Conservation (phyloP, 2,113 vertebrate species). For the Isurus oxyrinchus region DNA sequence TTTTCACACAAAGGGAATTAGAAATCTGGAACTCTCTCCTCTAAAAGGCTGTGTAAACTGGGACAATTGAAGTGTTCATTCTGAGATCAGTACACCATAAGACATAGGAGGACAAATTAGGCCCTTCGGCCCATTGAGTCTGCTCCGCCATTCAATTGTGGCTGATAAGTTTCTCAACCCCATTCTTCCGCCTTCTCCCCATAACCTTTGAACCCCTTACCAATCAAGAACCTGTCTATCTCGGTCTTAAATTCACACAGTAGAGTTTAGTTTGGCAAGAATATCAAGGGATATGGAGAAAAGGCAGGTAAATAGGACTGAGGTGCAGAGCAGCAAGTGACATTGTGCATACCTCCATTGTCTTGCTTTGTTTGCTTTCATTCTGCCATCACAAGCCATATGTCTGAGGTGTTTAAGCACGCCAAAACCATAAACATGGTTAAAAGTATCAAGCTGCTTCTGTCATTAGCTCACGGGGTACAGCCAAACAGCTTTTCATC, state of each 20-base stretch:
- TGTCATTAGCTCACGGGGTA: neutral
- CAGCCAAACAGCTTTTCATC: neutral
- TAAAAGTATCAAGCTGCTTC: neutral
- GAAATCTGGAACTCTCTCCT: neutral
- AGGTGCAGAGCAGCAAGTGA: neutral
- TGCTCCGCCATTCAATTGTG: too few species aligned
- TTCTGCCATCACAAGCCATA: neutral
- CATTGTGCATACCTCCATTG: neutral
- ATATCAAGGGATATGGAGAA: neutral
- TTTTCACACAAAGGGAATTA: neutral
- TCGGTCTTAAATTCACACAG: too few species aligned
- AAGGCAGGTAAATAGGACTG: neutral
- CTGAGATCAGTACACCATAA: neutral
- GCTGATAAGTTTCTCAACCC: too few species aligned
- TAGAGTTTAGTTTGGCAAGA: neutral
- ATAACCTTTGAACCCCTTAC: too few species aligned
- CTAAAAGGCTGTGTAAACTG: neutral
- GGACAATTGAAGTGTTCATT: neutral
- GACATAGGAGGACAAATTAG: too few species aligned
- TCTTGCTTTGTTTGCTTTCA: neutral
- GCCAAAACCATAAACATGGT: neutral
- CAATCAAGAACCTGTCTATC: too few species aligned
- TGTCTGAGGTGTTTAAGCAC: neutral
- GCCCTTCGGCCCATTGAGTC: too few species aligned
- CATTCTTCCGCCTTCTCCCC: too few species aligned